Percentiles rank a stretch among this genome's conserved stretches.
Evolutionary conservation across 2,888 invertebrate genomes (phyloP).

Genomic region (Xylota sylvarum): DNA sequence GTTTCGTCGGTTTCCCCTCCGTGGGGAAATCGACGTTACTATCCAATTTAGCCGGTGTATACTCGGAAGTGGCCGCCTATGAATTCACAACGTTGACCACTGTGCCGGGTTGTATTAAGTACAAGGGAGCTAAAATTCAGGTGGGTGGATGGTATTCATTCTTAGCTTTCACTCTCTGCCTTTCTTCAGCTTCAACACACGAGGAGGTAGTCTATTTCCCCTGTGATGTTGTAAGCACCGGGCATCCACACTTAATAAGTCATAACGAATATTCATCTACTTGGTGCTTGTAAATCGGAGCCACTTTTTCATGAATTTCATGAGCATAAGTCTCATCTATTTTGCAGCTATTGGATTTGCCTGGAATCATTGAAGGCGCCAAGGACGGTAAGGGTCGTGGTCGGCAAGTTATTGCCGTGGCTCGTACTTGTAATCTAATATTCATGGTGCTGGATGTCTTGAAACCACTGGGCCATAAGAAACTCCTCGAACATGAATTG

Average conservation of each 20-base stretch:
- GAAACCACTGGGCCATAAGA: constrained; percentile 98
- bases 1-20: constrained; percentile 95
- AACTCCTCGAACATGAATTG: constrained; percentile 97
- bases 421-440: constrained; percentile 98
- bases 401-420: constrained; percentile 99
- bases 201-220: too few relatives aligned
- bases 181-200: too few relatives aligned
- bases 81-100: constrained; percentile 99
- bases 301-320: too few relatives aligned
- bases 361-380: constrained; percentile 99
- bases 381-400: constrained; percentile 99
- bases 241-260: too few relatives aligned
- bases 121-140: constrained; percentile 99
- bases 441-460: constrained; percentile 99
- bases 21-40: constrained; percentile 99
- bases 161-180: too few relatives aligned
- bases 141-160: too few relatives aligned
- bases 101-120: constrained; percentile 99
- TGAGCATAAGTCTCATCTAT: not conserved
- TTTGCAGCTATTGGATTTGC: constrained; percentile 96
- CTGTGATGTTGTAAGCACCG: too few relatives aligned
- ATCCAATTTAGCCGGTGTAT: constrained; percentile 99
- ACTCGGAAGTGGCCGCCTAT: constrained; percentile 99
- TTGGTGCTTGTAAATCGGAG: too few relatives aligned
- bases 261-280: too few relatives aligned